Evolutionary conservation across 2,888 invertebrate species (phyloP), one percentile per base, ranked within the genome.

Genomic region (Rosalia funebris): DNA sequence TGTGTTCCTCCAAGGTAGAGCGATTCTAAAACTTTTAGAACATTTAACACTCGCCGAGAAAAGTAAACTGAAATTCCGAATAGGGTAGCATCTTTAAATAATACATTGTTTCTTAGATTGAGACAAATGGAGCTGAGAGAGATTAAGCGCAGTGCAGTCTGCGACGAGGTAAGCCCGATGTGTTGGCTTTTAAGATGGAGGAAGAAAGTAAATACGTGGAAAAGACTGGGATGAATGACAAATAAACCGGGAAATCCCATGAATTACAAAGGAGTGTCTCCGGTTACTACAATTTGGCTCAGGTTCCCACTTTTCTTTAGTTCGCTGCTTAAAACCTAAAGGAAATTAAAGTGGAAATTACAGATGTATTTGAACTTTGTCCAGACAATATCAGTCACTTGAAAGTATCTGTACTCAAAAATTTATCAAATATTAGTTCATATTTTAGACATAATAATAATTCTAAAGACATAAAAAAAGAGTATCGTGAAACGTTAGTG

Each of bases 191-290:
- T 44, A 25, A 47, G 62, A 57, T 57, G 52, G 50, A 72, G 71
- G 66, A 69, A 69, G 70, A 69, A 70, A 68, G 71, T 65, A 71
- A 73, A 71, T 69, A 70, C 67, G 73, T 69, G 69, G 75, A 81
- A 79, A 77, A 75, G 74, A 75, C 79, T 78, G 77, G 82, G 76
- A 79, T 76, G 79, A 79, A 79, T 81, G 81, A 81, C 81, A 81
- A 81, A 81, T 81, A 81, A 78, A 80, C 77, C 77, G 74, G 77
- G 75, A 80, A 81, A 81, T 79, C 79, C 79, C 76, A 81, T 81
- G 81, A 82, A 82, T 82, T 82, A 81, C 81, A 81, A 81, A 81
- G 79, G 74, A 80, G 79, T 76, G 78, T 79, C 79, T 79, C 79
- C 75, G 76, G 78, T 79, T 79, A 76, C 78, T 73, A 76, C 75